Base-by-base conservation (phyloP, 2,113 vertebrate species). In the Festucalex cinctus region DNA sequence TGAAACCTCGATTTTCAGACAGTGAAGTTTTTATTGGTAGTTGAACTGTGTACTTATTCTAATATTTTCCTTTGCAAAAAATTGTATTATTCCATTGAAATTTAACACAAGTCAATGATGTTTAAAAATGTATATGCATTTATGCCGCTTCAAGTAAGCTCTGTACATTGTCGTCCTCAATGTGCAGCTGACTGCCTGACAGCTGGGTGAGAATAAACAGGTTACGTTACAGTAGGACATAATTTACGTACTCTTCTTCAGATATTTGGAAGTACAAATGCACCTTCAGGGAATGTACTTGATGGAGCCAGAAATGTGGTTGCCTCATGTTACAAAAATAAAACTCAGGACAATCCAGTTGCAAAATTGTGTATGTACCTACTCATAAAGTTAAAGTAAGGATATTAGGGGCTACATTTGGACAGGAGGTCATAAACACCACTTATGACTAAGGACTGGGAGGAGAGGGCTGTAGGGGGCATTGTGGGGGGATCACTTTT, bases 361-460 rank as follows among this genome's bases (percentile, higher is more conserved):
- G 51, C 24, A 57, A 51, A 26, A 68, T 75, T 66, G 63, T 48
- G 37, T 10, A 54, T 24, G 36, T n/a, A 41, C n/a, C n/a, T n/a
- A n/a, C 61, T 64, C 44, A 41, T 69, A 77, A 79, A 77, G 41
- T 56, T 78, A 65, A 76, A 74, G 66, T 58, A 12, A 5, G 9
- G 12, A 36, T 12, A 19, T 9, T 65, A 44, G n/a, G 32, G 36
- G 22, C 53, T 36, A 3, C 20, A 26, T 13, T 22, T n/a, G 22
- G 59, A 61, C 36, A 61, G 36, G 59, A 22, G 35, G 32, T 71
- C 41, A 66, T 63, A 74, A 66, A 39, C 56, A 77, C 71, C 65
- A 77, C 69, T 63, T 71, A 39, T 64, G 68, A 71, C 48, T 70
- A 49, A 72, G 60, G 48, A 70, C 5, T 48, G 19, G 46, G 53